phyloP scores from a whole-genome alignment of 2,113 vertebrate genomes.

The Lipophrys pholis region DNA sequence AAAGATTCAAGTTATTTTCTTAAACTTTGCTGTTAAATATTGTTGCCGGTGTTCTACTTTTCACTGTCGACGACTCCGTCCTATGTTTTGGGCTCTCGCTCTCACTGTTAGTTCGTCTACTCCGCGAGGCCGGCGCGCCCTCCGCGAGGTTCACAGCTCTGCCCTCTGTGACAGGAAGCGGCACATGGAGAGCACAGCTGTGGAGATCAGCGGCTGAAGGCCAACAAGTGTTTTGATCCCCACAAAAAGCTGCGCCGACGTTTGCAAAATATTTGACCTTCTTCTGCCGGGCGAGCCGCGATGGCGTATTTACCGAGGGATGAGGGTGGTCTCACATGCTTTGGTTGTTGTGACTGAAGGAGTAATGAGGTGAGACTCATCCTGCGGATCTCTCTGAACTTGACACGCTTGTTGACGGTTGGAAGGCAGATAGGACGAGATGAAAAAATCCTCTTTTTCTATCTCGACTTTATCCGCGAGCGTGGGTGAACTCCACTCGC shows the following conservation, averaged over 20 bases:
- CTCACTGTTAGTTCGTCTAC: too few relatives aligned
- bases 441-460: slow-evolving; percentile 15
- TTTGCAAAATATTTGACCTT: slow-evolving; percentile 52
- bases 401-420: neutral
- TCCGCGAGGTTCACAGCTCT: slow-evolving; percentile 14
- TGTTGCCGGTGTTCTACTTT: too few relatives aligned
- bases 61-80: too few relatives aligned
- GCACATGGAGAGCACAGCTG: slow-evolving; percentile 68
- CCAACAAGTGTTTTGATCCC: slow-evolving; percentile 47
- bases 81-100: too few relatives aligned
- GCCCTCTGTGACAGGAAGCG: slow-evolving; percentile 28
- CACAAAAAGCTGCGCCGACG: slow-evolving; percentile 26
- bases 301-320: slow-evolving; percentile 49
- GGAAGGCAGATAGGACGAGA: neutral
- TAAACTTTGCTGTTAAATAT: too few relatives aligned
- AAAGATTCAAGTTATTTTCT: too few relatives aligned
- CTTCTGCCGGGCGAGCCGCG: slow-evolving; percentile 23
- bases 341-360: slow-evolving; percentile 41
- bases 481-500: neutral
- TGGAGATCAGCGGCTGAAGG: slow-evolving; percentile 36
- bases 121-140: neutral
- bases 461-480: neutral
- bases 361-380: slow-evolving; percentile 37
- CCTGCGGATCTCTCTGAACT: slow-evolving; percentile 11
- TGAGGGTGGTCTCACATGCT: slow-evolving; percentile 54